Base-by-base conservation (phyloP, 2,113 vertebrate species). In the Lophius piscatorius region DNA sequence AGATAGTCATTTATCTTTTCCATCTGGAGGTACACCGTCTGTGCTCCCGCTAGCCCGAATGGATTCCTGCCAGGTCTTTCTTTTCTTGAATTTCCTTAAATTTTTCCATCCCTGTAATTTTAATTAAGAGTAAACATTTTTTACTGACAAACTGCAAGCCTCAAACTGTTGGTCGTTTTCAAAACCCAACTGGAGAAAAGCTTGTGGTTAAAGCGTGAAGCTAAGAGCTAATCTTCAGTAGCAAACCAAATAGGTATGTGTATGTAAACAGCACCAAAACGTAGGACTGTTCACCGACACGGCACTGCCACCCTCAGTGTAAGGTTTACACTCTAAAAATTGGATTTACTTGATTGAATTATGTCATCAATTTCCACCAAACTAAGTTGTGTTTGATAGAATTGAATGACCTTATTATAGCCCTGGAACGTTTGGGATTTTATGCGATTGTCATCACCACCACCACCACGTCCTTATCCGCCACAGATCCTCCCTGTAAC, bases 1-100 rank as follows among this genome's bases (percentile, higher is more conserved):
- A 78, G 54, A 50, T 55, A 29, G 40, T 58, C 57, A 66, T 67
- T 77, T 67, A 59, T 70, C 56, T 55, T 47, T 12, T 50, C 45
- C 41, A 51, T 20, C n/a, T 41, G 54, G 60, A 67, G 58, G 34
- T 22, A 60, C 49, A 81, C 18, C 57, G 9, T 57, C 48, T 48
- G 35, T 42, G 28, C 50, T 55, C 57, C 57, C 4, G 24, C 58
- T 52, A 69, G 56, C 52, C 33, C 9, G 4, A 45, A 54, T 50
- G 41, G 47, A 70, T 55, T 66, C 47, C 73, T 65, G 38, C 54
- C 47, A 58, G 40, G 31, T 23, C 34, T 40, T 63, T 41, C 41
- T 58, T 50, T 52, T 23, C 44, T 21, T 21, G 4, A n/a, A 7
- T 39, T 35, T 62, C 35, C 21, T 41, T 60, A 3, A 20, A 16